Evolutionary conservation across 2,888 invertebrate species (phyloP).

Genomic region (Cryptocephalus moraei): DNA sequence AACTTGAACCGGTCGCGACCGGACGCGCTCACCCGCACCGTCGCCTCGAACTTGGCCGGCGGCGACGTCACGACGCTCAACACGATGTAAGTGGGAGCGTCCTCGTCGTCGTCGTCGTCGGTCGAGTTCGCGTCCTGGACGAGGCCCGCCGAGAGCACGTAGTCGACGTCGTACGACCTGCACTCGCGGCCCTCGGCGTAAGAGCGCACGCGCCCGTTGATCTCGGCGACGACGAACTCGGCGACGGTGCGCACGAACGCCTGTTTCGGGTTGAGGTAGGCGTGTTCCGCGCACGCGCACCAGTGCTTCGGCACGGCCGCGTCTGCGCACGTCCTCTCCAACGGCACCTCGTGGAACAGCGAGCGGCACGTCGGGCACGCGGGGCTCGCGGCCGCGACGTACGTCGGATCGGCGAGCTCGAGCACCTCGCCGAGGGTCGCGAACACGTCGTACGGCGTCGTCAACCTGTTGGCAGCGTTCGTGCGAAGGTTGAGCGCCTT

Average conservation of each 20-base stretch:
- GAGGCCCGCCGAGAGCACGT: conserved; percentile 19
- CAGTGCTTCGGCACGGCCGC: conserved; percentile 60
- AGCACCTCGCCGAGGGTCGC: conserved; percentile 59
- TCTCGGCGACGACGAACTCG: conserved; percentile 33
- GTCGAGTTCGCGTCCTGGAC: conserved; percentile 22
- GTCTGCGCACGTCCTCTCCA: conserved; percentile 55
- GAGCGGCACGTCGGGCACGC: conserved; percentile 57
- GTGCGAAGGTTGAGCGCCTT: conserved; percentile 45
- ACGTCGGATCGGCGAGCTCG: conserved; percentile 38
- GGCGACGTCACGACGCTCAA: conserved; percentile 60
- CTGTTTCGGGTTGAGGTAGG: conserved; percentile 38
- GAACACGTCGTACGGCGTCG: conserved; percentile 69
- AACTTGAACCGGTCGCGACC: conserved; percentile 33
- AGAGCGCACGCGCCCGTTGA: conserved; percentile 2
- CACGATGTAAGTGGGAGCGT: conserved; percentile 43
- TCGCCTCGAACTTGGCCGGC: conserved; percentile 60
- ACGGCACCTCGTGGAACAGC: conserved; percentile 45
- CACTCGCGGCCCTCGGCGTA: conserved; percentile 28
- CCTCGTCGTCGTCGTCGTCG: conserved; percentile 24
- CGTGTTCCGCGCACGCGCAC: conserved; percentile 63
- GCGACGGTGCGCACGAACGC: conserved; percentile 42
- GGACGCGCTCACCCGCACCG: conserved; percentile 39
- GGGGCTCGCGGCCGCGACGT: conserved; percentile 30
- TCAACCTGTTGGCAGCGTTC: conserved; percentile 60
- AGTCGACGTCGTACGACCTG: conserved; percentile 27